Base-by-base conservation (phyloP, 2,113 vertebrate species). In the Ivindomyrus marchei region DNA sequence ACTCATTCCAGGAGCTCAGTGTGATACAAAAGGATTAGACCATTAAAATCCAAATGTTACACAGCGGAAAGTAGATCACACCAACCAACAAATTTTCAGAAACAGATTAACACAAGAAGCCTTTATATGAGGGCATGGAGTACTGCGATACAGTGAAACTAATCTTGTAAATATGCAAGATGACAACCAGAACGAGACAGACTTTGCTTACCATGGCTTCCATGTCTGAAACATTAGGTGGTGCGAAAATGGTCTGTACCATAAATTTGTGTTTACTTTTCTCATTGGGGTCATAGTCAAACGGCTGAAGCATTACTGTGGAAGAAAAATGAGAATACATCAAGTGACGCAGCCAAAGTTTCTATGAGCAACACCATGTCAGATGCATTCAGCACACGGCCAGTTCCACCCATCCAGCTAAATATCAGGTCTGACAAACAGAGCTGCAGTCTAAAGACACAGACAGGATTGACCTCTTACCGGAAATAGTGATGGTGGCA, bases 251-350 rank as follows among this genome's bases (percentile, higher is more conserved):
- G n/a, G 97, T 99, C 95, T 99, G 98, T 95, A 99, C 98, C 98
- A 99, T 99, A 92, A 99, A 99, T 95, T 99, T 99, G 93, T 99
- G 98, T 97, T 99, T 99, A 95, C 98, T 99, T 95, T 99, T 99
- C 95, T 99, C 98, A 89, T 98, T 99, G 92, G 98, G 98, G 92
- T 99, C 98, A 90, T 99, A 99, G 92, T 99, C 98, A 92, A 99
- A 99, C 80, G 98, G 98, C 92, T 99, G 98, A 80, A 99, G 94
- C 98, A 99, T 99, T 93, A 99, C 98, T 99, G 95, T 91, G 92
- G 39, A 93, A 83, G 90, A 39, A 3, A 74, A 27, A 58, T 1
- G 10, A 53, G 27, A 39, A 27, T 24, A 6, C 58, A 84, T 24
- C 62, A 50, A 70, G 36, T 62, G n/a, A 66, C 2, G 2, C 24